These are phyloP conservation scores for Coptotermes formosanus DNA, from an alignment of 1,140 invertebrate genomes.

Conservation along the genomic window DNA sequence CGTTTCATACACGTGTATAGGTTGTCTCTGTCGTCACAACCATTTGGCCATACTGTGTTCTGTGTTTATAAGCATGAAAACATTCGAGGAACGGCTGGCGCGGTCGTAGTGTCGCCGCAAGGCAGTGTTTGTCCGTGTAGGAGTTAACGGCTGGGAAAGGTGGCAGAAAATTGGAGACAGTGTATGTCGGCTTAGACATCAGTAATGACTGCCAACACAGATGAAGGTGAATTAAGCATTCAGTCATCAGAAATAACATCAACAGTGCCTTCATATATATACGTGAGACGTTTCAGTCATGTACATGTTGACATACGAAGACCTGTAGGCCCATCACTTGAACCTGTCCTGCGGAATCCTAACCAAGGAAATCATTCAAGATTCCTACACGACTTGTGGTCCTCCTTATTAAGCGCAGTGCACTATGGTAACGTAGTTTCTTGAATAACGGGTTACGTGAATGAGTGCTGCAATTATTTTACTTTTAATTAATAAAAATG, in stretches of 20 bases:
- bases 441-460: neutral
- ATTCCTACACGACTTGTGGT: neutral
- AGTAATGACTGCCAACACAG: neutral
- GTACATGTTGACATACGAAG: neutral
- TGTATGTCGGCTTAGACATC: neutral
- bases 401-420: neutral
- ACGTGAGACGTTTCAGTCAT: neutral
- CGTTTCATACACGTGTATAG: too few relatives aligned
- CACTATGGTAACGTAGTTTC: neutral
- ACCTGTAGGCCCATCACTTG: neutral
- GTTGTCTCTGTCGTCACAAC: too few relatives aligned
- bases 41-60: too few relatives aligned
- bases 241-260: slow-evolving; percentile 10
- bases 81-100: too few relatives aligned
- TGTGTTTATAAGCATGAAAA: too few relatives aligned
- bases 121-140: too few relatives aligned
- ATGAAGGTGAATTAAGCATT: neutral
- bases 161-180: too few relatives aligned
- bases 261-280: neutral
- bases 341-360: neutral
- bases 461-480: too few relatives aligned
- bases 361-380: slow-evolving; percentile 6
- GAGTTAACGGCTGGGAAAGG: too few relatives aligned
- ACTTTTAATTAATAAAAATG: too few relatives aligned
- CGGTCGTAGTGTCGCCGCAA: too few relatives aligned